A percentile compares a stretch with the other conserved stretches of the same genome.
phyloP scores from a whole-genome alignment of 2,113 vertebrate species.

The Anguilla rostrata region DNA sequence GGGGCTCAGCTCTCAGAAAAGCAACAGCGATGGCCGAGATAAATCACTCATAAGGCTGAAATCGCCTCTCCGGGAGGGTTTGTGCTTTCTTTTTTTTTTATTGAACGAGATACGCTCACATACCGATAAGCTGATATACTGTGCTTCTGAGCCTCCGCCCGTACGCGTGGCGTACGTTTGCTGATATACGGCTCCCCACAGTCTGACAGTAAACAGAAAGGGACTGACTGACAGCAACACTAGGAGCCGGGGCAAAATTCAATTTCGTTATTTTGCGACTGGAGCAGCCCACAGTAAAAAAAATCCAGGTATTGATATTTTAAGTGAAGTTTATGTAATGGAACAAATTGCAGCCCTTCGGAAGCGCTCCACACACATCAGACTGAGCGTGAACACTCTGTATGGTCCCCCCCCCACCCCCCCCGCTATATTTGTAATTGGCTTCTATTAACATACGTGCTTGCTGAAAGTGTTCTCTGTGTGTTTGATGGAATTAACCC shows the following conservation, averaged over 20 bases:
- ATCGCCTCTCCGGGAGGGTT: neutral
- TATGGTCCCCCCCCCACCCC: neutral
- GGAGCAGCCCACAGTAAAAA: neutral
- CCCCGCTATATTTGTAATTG: neutral
- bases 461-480: neutral
- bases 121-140: neutral
- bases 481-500: neutral
- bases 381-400: neutral
- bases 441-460: neutral
- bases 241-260: neutral
- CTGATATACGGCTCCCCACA: neutral
- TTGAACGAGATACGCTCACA: neutral
- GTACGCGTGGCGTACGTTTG: neutral
- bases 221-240: neutral
- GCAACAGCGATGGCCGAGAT: neutral
- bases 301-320: neutral
- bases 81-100: neutral
- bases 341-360: neutral
- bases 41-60: neutral
- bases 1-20: neutral
- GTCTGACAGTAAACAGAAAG: neutral
- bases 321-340: neutral
- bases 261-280: neutral
- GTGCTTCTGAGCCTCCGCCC: neutral
- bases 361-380: neutral